Conservation (phyloP, 2,888 invertebrate species). For the Tetheella fluctuosa region DNA sequence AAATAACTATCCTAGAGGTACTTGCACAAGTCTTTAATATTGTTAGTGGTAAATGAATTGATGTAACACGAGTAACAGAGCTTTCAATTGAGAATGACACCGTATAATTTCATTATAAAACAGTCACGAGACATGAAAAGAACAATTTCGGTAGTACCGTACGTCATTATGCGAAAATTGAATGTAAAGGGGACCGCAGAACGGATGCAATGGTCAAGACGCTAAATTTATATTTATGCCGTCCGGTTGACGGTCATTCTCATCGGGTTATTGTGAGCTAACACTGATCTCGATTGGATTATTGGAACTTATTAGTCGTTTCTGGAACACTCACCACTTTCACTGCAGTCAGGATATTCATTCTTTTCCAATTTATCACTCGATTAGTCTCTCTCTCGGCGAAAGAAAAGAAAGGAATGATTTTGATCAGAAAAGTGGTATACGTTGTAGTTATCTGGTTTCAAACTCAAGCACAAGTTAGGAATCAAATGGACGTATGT, state of each 20-base stretch:
- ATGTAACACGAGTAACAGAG: not conserved
- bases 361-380: not conserved
- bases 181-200: conserved; percentile 24
- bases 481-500: too few relatives aligned
- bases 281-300: conserved; percentile 1
- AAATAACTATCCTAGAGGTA: not conserved
- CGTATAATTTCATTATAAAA: conserved; percentile 15
- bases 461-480: too few relatives aligned
- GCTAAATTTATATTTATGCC: conserved; percentile 78
- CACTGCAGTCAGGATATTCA: conserved; percentile 9
- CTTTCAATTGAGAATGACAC: not conserved
- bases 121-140: conserved; percentile 36
- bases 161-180: conserved; percentile 42
- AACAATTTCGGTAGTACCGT: conserved; percentile 40
- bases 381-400: too few relatives aligned
- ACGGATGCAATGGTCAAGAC: conserved; percentile 55
- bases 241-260: conserved; percentile 51
- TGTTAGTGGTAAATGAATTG: not conserved
- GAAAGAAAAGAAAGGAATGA: too few relatives aligned
- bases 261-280: conserved; percentile 19
- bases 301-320: not conserved
- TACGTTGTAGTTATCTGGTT: too few relatives aligned
- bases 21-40: not conserved
- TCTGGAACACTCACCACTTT: not conserved
- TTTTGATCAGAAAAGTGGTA: too few relatives aligned